Conservation (phyloP, 2,797 vertebrate genomes). For the Syngnathus rostellatus region DNA sequence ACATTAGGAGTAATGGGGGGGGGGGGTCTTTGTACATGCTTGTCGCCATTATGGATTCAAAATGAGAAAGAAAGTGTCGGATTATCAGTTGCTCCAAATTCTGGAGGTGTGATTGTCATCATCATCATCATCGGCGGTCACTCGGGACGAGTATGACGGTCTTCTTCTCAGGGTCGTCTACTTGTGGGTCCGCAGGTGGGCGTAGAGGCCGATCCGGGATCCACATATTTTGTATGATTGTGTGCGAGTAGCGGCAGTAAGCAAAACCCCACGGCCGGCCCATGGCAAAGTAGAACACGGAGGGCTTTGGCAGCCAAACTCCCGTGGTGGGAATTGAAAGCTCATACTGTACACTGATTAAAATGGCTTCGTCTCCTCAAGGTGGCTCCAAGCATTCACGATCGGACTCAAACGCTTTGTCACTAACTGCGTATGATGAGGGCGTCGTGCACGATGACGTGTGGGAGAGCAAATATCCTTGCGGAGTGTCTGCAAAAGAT, state of each 20-base stretch:
- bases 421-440: conserved; percentile 17
- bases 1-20: not conserved
- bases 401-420: conserved; percentile 28
- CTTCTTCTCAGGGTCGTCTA: too few species aligned
- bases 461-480: conserved; percentile 21
- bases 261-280: conserved; percentile 12
- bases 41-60: not conserved
- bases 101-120: conserved; percentile 6
- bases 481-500: conserved; percentile 15
- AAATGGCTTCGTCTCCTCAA: conserved; percentile 36
- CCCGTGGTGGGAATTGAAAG: conserved; percentile 50
- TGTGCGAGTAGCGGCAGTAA: conserved; percentile 6
- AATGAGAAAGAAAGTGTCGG: not conserved
- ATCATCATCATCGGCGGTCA: too few species aligned
- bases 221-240: too few species aligned
- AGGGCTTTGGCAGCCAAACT: conserved; percentile 45
- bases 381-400: conserved; percentile 14
- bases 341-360: conserved; percentile 52
- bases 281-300: conserved; percentile 51
- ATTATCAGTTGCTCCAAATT: conserved; percentile 9
- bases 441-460: conserved; percentile 7
- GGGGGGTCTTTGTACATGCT: not conserved
- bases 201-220: too few species aligned
- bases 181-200: too few species aligned
- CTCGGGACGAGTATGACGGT: too few species aligned